Conservation (phyloP, 2,888 invertebrate genomes). For the Synergus itoensis region DNA sequence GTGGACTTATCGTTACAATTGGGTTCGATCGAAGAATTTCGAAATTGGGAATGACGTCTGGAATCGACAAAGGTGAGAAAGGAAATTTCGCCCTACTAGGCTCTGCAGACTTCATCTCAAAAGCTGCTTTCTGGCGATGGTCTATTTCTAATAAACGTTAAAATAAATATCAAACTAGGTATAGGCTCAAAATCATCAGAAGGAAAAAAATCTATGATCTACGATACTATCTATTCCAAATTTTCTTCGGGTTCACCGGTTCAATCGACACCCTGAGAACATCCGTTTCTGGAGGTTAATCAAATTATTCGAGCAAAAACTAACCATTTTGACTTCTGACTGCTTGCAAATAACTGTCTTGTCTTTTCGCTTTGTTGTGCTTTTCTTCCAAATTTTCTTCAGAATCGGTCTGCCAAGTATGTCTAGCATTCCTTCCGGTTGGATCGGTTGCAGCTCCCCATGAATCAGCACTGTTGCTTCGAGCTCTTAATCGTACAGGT, state of each 20-base stretch:
- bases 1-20: slow-evolving; percentile 62
- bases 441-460: slow-evolving; percentile 76
- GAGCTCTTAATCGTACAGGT: slow-evolving; percentile 77
- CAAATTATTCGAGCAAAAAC: slow-evolving; percentile 46
- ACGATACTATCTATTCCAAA: too few species aligned
- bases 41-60: slow-evolving; percentile 41
- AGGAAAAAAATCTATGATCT: neutral
- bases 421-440: slow-evolving; percentile 62
- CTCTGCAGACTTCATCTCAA: slow-evolving; percentile 28
- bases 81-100: slow-evolving; percentile 14
- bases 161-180: slow-evolving; percentile 19
- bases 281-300: neutral
- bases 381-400: slow-evolving; percentile 62
- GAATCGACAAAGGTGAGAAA: slow-evolving; percentile 27
- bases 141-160: slow-evolving; percentile 20
- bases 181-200: neutral
- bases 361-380: slow-evolving; percentile 74
- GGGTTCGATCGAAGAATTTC: slow-evolving; percentile 24
- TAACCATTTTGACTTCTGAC: slow-evolving; percentile 73
- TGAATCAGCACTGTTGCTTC: slow-evolving; percentile 81
- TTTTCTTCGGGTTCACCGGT: neutral
- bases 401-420: slow-evolving; percentile 69
- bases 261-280: neutral
- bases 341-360: slow-evolving; percentile 78
- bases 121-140: slow-evolving; percentile 21